phyloP scores from a whole-genome alignment of 2,797 vertebrate genomes.

The Chloroceryle inda region DNA sequence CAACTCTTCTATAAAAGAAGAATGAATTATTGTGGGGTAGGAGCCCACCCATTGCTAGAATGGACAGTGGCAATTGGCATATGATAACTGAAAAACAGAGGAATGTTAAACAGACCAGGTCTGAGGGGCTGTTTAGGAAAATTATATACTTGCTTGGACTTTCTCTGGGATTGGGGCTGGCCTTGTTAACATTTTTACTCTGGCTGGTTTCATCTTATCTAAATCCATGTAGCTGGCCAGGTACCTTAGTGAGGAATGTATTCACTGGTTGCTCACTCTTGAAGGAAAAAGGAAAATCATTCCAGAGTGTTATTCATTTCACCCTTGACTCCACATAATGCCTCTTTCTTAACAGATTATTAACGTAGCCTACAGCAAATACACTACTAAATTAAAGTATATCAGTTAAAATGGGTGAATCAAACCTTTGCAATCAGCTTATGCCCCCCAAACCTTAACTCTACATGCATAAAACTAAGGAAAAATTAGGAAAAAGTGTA shows the following conservation, averaged over 20 bases:
- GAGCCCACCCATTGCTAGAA: background rate
- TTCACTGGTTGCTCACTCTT: background rate
- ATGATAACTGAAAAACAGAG: background rate
- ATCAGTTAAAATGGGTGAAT: background rate
- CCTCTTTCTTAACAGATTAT: background rate
- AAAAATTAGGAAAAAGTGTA: background rate
- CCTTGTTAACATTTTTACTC: background rate
- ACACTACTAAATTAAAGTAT: background rate
- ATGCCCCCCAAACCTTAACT: background rate
- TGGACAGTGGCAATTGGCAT: background rate
- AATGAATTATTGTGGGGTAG: background rate
- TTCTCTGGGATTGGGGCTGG: background rate
- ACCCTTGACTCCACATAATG: background rate
- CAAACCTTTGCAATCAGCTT: background rate
- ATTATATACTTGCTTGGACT: background rate
- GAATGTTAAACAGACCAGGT: background rate
- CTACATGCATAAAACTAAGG: background rate
- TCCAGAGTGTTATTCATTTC: background rate
- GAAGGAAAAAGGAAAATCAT: background rate
- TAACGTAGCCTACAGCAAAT: background rate
- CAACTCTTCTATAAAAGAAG: background rate
- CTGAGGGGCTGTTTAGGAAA: background rate
- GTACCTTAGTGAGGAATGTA: background rate
- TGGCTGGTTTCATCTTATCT: background rate
- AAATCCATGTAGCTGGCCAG: background rate